Evolutionary conservation across 2,113 vertebrate species (phyloP), one percentile per base, ranked within the genome.

Genomic region (Falcunculus frontatus): DNA sequence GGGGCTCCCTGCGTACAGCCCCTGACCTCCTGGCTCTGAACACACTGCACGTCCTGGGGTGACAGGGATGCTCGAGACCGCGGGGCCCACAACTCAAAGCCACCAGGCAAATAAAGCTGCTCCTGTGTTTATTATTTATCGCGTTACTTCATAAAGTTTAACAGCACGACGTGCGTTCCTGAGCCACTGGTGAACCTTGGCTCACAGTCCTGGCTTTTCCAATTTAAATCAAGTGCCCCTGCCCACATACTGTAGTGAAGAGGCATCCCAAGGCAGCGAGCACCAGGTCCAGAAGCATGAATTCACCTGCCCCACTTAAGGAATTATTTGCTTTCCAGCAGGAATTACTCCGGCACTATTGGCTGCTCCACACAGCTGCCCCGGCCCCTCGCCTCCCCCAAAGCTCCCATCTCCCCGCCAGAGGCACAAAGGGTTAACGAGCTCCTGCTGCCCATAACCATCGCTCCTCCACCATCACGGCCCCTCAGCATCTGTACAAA

Each of bases 401-500:
- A 53, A 39, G 15, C 33, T 26, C 32, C 33, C 5, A 0, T 32
- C 25, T 44, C 60, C 63, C n/a, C 1, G 0, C n/a, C 53, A 11
- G 56, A 27, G 39, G 59, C 49, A 70, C 74, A 57, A 87, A 81
- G 90, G 87, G 94, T 92, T 94, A 95, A 97, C 30, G 18, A 21
- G 5, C 72, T 64, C n/a, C 90, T 9, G 42, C 42, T 70, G 73
- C 72, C 89, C 47, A 6, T 9, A 84, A 23, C 81, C 70, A 57
- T 35, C 25, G 33, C 96, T 94, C 64, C 91, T 92, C 88, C 87
- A 13, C 69, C 77, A 37, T 9, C 86, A 37, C 19, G 69, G 95
- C 81, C 89, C 84, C 89, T 94, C 84, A 46, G 93, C 90, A 87
- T 95, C 74, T 35, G 41, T 90, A 97, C 95, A 97, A 97, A 98